These are phyloP conservation scores for Camponotus pennsylvanicus DNA, from an alignment of 1,140 invertebrate species.

Conservation along the genomic window DNA sequence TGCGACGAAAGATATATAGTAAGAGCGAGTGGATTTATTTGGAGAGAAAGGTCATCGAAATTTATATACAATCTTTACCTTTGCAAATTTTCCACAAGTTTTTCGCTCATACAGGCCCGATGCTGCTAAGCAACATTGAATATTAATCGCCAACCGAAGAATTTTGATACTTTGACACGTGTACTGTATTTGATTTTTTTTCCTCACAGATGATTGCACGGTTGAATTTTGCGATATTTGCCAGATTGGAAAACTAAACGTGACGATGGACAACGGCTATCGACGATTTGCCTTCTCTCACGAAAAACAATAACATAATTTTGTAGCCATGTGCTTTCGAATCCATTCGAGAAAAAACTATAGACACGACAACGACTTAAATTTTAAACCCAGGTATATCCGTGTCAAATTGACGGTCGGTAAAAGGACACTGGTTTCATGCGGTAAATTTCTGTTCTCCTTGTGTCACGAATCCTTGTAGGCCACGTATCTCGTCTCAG, in stretches of 20 bases:
- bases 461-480: slow-evolving; percentile 11
- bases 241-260: not conserved
- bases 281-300: not conserved
- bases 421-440: slow-evolving; percentile 61
- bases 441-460: slow-evolving; percentile 44
- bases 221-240: not conserved
- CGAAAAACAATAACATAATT: not conserved
- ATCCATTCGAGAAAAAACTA: not conserved
- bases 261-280: not conserved
- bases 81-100: too few relatives aligned
- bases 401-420: slow-evolving; percentile 62
- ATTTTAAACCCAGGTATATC: not conserved
- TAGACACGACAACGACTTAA: not conserved
- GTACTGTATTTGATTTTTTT: not conserved
- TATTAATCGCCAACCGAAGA: too few relatives aligned
- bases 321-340: not conserved
- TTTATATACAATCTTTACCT: too few relatives aligned
- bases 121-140: too few relatives aligned
- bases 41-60: not conserved
- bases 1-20: not conserved
- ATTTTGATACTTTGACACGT: too few relatives aligned
- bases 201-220: not conserved
- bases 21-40: not conserved
- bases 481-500: not conserved
- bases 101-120: too few relatives aligned